Evolutionary conservation across 37 sponge, comb jelly and placozoan genomes (phyloP), one percentile per base, ranked within the genome.

Genomic region (Axinella damicornis): DNA sequence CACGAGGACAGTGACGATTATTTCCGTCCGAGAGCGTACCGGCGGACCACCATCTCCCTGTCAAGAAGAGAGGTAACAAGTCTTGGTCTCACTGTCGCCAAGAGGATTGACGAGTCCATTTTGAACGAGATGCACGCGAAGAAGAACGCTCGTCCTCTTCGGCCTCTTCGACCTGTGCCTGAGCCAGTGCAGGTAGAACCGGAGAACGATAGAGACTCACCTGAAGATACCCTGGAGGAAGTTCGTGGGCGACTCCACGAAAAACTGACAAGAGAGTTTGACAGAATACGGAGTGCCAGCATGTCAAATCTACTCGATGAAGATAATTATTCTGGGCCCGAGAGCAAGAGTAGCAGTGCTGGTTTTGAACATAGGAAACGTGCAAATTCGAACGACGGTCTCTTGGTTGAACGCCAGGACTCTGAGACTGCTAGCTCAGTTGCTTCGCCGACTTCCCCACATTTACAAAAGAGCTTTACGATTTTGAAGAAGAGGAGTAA

Each of bases 31-130:
- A 74, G 55, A n/a, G 31, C 40, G n/a, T 5, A 11, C 15, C n/a
- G 88, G 17, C 22, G 88, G 25, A 88, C 88, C 1, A 88, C 88
- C n/a, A 53, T 88, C 19, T 88, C 88, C 5, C 56, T 88, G 16
- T 88, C 88, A 5, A 54, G 59, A 0, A 73, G 34, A 55, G 82
- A 88, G 55, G 88, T 88, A 0, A 32, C 65, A 12, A 73, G 55
- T 22, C 76, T 88, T 0, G 86, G 86, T 27, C 79, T 70, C 40
- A 76, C 40, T 14, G 58, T 87, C 37, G 88, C 81, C 0, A 55
- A 54, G 63, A 57, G 35, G 39, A 63, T 46, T 20, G 52, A 32
- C 12, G 71, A 69, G 60, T 57, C 80, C 2, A 64, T 79, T 20
- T n/a, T 62, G 17, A 13, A 32, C 1, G 65, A 34, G 20, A 40